Base-by-base conservation (phyloP, 1,140 invertebrate genomes). In the Cylas formicarius region DNA sequence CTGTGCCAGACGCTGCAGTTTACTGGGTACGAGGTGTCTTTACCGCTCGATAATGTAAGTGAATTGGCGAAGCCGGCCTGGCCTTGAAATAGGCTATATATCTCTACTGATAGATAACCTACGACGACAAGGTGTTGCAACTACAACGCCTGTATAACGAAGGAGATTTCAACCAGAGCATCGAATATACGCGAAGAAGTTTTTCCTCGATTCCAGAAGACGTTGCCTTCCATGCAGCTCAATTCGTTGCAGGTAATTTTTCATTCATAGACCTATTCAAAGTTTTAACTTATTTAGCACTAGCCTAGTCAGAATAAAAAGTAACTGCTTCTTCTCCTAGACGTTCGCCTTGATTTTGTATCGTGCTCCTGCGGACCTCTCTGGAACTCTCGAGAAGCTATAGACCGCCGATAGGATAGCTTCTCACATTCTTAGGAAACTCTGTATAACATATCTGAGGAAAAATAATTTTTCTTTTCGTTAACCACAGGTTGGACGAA, bases 1-100 rank as follows among this genome's bases (percentile, higher is more conserved):
- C 68, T 82, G 3, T 84, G 80, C 59, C 78, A 79, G 19, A 77
- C 78, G 7, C 66, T 82, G 23, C 76, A 81, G 50, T 71, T 76
- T 9, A 66, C 74, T 21, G 74, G 74, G 13, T 62, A 81, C 35
- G 72, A 56, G 22, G 44, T 58, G 8, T 37, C 41, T 7, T 52
- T 57, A 10, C 32, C 48, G 5, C 22, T 53, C n/a, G 50, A 56
- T 21, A 55, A 60, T 33, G 61, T 63, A 56, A 57, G 53, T 52
- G 18, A 31, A 31, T 31, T 31, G 28, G 13, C 14, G 8, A 17
- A 4, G 7, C 8, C 7, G 7, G n/a, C 2, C 18, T 27, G 2
- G 18, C 7, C 3, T 11, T 31, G n/a, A 31, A 13, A 5, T 5
- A 16, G 18, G 28, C 13, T 31, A 17, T 17, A 31, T 8, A 8